Evolutionary conservation across 2,797 vertebrate species (phyloP).

Genomic region (Cirrhinus molitorella): DNA sequence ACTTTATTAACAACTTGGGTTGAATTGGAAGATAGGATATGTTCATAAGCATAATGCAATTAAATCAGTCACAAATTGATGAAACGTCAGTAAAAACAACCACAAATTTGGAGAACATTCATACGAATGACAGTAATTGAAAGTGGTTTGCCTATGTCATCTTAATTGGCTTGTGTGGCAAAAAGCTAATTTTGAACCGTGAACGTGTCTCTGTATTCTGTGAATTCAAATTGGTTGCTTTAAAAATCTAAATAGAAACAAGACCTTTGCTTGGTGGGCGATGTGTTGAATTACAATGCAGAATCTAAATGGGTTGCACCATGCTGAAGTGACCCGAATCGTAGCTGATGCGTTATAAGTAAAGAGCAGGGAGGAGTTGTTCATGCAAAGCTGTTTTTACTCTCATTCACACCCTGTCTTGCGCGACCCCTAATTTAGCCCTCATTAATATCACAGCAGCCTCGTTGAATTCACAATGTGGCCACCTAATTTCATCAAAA

Average conservation of each 20-base stretch:
- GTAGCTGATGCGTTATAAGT: slow-evolving; percentile 22
- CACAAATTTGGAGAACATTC: neutral
- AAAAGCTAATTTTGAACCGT: neutral
- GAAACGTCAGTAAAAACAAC: neutral
- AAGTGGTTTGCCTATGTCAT: neutral
- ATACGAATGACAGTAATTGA: neutral
- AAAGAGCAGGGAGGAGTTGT: slow-evolving; percentile 25
- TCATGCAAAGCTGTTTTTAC: slow-evolving; percentile 2
- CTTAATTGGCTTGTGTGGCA: neutral
- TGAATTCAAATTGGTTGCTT: slow-evolving; percentile 11
- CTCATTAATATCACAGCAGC: slow-evolving; percentile 45
- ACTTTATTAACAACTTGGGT: neutral
- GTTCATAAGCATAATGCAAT: neutral
- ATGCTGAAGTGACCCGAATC: slow-evolving; percentile 27
- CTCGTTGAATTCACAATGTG: slow-evolving; percentile 24
- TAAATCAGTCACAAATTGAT: neutral
- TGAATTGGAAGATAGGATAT: neutral
- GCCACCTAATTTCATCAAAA: slow-evolving; percentile 40
- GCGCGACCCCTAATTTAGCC: slow-evolving; percentile 41
- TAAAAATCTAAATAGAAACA: slow-evolving; percentile 37
- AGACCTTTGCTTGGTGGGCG: slow-evolving; percentile 26
- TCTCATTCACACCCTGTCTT: slow-evolving; percentile 14
- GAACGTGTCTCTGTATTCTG: neutral
- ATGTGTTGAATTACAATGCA: slow-evolving; percentile 31
- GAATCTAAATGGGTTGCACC: slow-evolving; percentile 15